phyloP scores from a whole-genome alignment of 2,888 invertebrate species.

The Pyrgus malvae region DNA sequence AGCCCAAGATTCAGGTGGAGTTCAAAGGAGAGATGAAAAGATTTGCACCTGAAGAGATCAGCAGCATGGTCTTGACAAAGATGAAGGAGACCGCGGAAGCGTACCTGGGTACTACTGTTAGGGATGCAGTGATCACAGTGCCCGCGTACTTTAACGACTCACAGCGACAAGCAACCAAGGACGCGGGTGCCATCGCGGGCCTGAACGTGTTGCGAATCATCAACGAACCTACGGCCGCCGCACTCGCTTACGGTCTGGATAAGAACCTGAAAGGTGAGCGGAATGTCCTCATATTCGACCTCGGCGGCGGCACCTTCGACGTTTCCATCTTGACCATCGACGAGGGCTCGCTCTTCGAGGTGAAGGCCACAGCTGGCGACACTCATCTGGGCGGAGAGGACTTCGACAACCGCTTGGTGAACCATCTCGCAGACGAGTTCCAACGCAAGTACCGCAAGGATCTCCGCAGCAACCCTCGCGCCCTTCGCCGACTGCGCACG shows the following conservation, averaged over 20 bases:
- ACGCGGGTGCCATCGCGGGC: constrained; percentile 92
- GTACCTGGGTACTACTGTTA: constrained; percentile 82
- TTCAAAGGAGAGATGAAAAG: constrained; percentile 81
- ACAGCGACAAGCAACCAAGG: constrained; percentile 91
- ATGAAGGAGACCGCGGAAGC: constrained; percentile 89
- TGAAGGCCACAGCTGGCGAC: constrained; percentile 89
- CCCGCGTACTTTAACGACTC: constrained; percentile 89
- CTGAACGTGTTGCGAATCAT: constrained; percentile 92
- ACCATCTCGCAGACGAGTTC: constrained; percentile 84
- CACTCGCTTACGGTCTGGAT: constrained; percentile 84
- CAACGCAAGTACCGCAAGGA: constrained; percentile 84
- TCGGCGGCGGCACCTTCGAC: constrained; percentile 91
- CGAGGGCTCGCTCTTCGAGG: constrained; percentile 86
- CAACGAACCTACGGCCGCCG: constrained; percentile 88
- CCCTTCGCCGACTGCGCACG: constrained; percentile 84
- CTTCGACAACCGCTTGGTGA: constrained; percentile 80
- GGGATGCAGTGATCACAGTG: constrained; percentile 87
- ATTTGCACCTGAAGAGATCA: constrained; percentile 84
- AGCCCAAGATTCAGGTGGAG: constrained; percentile 83
- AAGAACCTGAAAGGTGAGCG: constrained; percentile 82
- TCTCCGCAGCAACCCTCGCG: constrained; percentile 80
- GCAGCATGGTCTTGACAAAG: constrained; percentile 87
- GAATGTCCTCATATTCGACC: constrained; percentile 87
- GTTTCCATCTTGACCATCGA: constrained; percentile 89
- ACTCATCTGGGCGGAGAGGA: constrained; percentile 89